Base-by-base conservation (phyloP, 1,140 invertebrate species). In the Atta cephalotes region DNA sequence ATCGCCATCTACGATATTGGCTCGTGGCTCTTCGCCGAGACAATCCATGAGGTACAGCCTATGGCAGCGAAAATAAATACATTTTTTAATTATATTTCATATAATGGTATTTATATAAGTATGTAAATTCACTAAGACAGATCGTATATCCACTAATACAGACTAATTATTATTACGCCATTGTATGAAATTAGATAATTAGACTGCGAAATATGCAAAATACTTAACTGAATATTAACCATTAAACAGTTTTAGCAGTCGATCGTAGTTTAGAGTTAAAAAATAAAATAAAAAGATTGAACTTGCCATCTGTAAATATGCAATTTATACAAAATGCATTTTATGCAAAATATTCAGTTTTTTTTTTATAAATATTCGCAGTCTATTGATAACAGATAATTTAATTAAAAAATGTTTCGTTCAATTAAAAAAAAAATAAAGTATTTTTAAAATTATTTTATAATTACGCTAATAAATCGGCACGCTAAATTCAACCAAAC, bases 1-100 rank as follows among this genome's bases (percentile, higher is more conserved):
- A 89, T 87, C 87, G 86, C 91, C 87, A 93, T 45, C 76, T 85
- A 82, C 62, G 84, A 28, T 91, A 87, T 85, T 87, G 91, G 45
- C 82, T 89, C 53, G 76, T 51, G 21, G 71, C 25, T 68, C 89
- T 76, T 79, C 74, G 70, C n/a, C 70, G 89, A 87, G 80, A 18
- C 65, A 80, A 70, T 66, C 87, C 88, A 28, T 87, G 87, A 28
- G 86, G 70, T 56, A 87, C 60, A 89, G 88, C 91, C 92, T 92
- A 35, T 39, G 28, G 62, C 14, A 84, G 39, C 70, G 28, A 85
- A 87, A 72, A 49, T n/a, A 84, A 62, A 49, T 65, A 18, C 21
- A 39, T 62, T 45, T 53, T 5, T 35, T 35, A 16, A 82, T 74
- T 62, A 58, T 35, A 51, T 3, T 80, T 66, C 2, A 70, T 39